A percentile compares a stretch with the other conserved stretches of the same genome.
These are phyloP conservation scores for Malurus alboscapulatus DNA, from an alignment of 2,113 vertebrate species.

Conservation along the genomic window DNA sequence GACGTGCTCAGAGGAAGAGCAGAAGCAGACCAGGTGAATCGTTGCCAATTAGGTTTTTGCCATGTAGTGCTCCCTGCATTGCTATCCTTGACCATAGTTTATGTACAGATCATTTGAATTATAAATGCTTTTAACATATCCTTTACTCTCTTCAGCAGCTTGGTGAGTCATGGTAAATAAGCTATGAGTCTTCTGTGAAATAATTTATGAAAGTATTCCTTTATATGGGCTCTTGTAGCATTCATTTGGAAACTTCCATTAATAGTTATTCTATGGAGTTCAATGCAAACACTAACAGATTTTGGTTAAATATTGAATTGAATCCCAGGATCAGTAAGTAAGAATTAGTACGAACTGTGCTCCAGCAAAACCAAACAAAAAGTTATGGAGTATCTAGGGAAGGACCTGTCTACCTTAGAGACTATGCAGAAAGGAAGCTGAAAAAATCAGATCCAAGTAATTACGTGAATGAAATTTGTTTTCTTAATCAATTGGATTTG, in stretches of 20 bases:
- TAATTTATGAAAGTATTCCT: neutral
- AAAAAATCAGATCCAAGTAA: neutral
- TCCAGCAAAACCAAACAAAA: neutral
- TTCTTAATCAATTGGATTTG: neutral
- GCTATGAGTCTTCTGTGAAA: neutral
- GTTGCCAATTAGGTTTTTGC: neutral
- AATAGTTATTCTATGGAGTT: neutral
- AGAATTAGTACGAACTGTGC: neutral
- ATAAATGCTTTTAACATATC: neutral
- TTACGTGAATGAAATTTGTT: neutral
- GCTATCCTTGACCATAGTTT: neutral
- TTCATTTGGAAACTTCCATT: neutral
- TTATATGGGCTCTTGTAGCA: neutral
- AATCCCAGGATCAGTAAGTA: neutral
- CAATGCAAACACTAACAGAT: neutral
- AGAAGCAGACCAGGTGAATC: neutral
- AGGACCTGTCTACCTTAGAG: neutral
- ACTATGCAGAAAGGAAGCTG: neutral
- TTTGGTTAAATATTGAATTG: neutral
- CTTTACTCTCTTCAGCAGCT: neutral
- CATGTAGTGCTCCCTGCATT: accelerated
- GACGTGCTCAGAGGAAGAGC: accelerated
- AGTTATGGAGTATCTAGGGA: neutral
- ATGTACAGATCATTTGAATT: neutral
- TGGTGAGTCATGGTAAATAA: neutral